Evolutionary conservation across 2,888 invertebrate genomes (phyloP), one percentile per base, ranked within the genome.

Genomic region (Ophion costatus): DNA sequence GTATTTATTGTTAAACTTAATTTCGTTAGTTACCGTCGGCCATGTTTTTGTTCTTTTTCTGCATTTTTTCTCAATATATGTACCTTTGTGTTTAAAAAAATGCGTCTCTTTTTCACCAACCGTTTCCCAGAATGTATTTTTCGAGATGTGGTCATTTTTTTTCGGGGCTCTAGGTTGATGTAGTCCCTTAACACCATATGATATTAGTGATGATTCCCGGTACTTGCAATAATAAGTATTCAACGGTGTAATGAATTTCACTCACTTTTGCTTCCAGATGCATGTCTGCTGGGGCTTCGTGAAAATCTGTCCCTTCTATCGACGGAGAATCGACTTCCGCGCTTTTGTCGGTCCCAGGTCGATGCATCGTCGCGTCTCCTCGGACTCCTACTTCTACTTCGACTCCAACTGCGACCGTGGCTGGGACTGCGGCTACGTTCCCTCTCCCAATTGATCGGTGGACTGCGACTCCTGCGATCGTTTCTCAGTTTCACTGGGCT

Each of bases 341-440:
- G 75, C 78, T 74, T 88, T 29, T 80, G 80, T 57, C 88, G 82
- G 29, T 84, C 80, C 85, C 79, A 80, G 29, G 42, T 1, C 45
- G 80, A 38, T 14, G 74, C 86, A 51, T 91, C 92, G 2, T 90
- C 88, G 61, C 90, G 91, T 76, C 89, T 89, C 61, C 90, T 88
- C 1, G 93, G 93, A 87, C 92, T 93, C 56, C 88, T 88, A 64
- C 93, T 93, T 9, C 91, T 89, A 79, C 93, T 93, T 77, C 90
- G 87, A 38, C 91, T 92, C 86, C 93, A 91, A 76, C 93, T 91
- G 2, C 90, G 90, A 81, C 91, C 91, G 7, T 87, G 88, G 74
- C 91, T 92, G 33, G 85, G 85, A 75, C 90, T 92, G 24, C 89
- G 89, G 74, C 91, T 92, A n/a, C 89, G 88, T 67, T 90, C 88